Evolutionary conservation across 1,140 invertebrate genomes (phyloP).

Genomic region (Neocloeon triangulifer): DNA sequence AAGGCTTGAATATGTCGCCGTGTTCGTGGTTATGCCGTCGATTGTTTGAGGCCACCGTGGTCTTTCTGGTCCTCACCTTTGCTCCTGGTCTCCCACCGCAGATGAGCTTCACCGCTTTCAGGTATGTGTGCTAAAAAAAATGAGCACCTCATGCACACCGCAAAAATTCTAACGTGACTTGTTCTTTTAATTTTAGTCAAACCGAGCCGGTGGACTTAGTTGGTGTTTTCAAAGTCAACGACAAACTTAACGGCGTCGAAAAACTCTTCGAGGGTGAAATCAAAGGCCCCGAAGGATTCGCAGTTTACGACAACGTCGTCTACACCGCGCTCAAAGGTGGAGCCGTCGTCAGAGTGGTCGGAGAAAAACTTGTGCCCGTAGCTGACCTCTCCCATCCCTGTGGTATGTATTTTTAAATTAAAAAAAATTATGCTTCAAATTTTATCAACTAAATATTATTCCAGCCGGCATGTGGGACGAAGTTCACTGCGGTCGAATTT

Average conservation of each 20-base stretch:
- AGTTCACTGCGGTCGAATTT: conserved; percentile 54
- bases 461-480: conserved; percentile 40
- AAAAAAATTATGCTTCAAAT: too few species aligned
- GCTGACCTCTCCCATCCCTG: conserved; percentile 21
- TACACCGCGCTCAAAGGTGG: conserved; percentile 15
- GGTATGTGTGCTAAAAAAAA: too few species aligned
- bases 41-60: too few species aligned
- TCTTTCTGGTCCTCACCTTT: too few species aligned
- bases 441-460: too few species aligned
- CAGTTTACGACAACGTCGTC: conserved; percentile 12
- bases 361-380: conserved; percentile 10
- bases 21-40: too few species aligned
- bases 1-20: too few species aligned
- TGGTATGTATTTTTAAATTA: too few species aligned
- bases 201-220: conserved; percentile 12
- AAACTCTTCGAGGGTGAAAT: conserved; percentile 15
- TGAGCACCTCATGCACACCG: too few species aligned
- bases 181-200: conserved; percentile 10
- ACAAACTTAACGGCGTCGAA: conserved; percentile 12
- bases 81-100: too few species aligned
- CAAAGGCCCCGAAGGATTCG: conserved; percentile 21
- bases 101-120: too few species aligned
- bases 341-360: conserved; percentile 11
- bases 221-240: conserved; percentile 15
- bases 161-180: too few species aligned